These are phyloP conservation scores for Microtus ochrogaster DNA, from an alignment of 2,113 vertebrate species.

Conservation along the genomic window DNA sequence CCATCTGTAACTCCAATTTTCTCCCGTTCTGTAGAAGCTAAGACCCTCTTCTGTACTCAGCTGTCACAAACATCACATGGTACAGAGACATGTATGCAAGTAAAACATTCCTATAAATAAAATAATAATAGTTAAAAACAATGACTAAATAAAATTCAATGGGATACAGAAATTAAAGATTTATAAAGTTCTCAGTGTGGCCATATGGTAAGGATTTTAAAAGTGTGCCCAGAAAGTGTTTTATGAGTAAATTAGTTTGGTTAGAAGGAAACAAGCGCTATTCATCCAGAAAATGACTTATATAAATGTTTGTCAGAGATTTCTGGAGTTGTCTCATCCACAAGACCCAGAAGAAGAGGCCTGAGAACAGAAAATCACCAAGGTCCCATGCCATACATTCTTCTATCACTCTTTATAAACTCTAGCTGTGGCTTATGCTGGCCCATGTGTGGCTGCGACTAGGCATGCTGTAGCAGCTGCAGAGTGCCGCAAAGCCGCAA, in stretches of 20 bases:
- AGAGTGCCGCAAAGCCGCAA: too few species aligned
- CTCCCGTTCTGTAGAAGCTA: not conserved
- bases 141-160: not conserved
- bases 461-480: too few species aligned
- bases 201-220: not conserved
- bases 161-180: not conserved
- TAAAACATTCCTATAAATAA: not conserved
- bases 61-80: not conserved
- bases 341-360: not conserved
- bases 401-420: not conserved
- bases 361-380: not conserved
- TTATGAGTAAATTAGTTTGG: not conserved
- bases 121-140: not conserved
- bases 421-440: not conserved
- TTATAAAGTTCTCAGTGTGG: not conserved
- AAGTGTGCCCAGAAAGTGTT: not conserved
- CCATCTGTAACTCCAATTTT: not conserved
- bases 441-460: accelerated
- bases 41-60: too few species aligned
- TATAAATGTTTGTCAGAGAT: not conserved
- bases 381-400: not conserved
- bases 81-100: not conserved
- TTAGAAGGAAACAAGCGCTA: not conserved
- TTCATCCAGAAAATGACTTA: not conserved
- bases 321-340: not conserved